Evolutionary conservation across 2,888 invertebrate species (phyloP), one percentile per base, ranked within the genome.

Genomic region (Caradrina kadenii): DNA sequence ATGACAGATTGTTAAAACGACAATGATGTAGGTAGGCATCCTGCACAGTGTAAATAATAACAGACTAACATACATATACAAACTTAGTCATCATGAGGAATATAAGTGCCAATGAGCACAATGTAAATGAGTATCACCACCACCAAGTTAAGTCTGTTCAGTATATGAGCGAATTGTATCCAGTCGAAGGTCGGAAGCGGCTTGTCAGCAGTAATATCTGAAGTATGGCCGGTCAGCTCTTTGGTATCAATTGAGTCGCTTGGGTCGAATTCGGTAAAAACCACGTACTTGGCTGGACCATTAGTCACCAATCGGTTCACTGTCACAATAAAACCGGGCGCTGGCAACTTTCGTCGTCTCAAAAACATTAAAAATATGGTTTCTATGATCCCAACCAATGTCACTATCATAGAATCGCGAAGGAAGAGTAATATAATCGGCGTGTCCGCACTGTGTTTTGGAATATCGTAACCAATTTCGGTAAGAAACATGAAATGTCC

Each of bases 401-500:
- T 93, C 50, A 96, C 66, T 31, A 95, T 76, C 94, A 95, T 94
- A 1, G 96, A 96, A 76, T 95, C 95, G 22, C 95, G 90, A 2
- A 95, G 82, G 68, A 96, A 95, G 64, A 94, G 79, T 69, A 96
- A 80, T 69, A 97, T 93, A 66, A 96, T 94, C 1, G 97, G 97
- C 39, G 96, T 93, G 19, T 95, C 96, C 1, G 94, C 90, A 66
- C 97, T 97, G 85, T 96, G 96, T 71, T 96, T 93, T 3, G 97
- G 97, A 48, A 97, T 90, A 67, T 95, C 92, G 92, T 96, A 97
- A 19, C 96, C 96, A 19, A 97, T 90, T 87, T 97, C 96, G 56
- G 96, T 96, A 1, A 97, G 88, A 84, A 96, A 96, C 31, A 96
- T 87, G 69, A 97, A 96, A 85, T 97, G 97, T 17, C 96, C 96